Evolutionary conservation across 2,888 invertebrate species (phyloP).

Genomic region (Onthophagus sagittarius): DNA sequence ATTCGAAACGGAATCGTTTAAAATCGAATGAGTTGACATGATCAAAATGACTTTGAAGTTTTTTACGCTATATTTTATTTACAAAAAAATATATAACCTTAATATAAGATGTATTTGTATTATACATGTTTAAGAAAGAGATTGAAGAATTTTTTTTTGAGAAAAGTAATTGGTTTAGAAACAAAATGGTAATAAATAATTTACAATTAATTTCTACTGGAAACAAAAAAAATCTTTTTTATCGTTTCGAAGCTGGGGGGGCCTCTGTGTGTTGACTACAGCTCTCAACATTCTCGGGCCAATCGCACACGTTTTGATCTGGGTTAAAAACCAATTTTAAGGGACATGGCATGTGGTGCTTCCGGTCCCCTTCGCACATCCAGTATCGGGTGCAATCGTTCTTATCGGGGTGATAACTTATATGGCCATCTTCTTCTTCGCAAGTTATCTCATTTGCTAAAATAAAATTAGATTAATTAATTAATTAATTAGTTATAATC

Average conservation of each 20-base stretch:
- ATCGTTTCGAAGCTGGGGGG: constrained; percentile 50
- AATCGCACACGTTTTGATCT: constrained; percentile 91
- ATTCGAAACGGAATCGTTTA: neutral
- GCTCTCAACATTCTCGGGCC: constrained; percentile 92
- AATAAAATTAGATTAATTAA: constrained; percentile 30
- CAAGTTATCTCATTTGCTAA: constrained; percentile 84
- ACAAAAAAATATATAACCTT: constrained; percentile 1
- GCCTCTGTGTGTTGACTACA: constrained; percentile 70
- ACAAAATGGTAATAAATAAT: constrained; percentile 6
- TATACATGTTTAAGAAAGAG: neutral
- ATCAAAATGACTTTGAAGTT: neutral
- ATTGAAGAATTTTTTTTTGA: neutral
- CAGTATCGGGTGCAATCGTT: constrained; percentile 91
- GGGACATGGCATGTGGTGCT: constrained; percentile 95
- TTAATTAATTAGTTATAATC: neutral
- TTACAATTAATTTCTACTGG: constrained; percentile 1
- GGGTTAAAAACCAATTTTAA: constrained; percentile 88
- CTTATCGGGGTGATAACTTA: constrained; percentile 87
- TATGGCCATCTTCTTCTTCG: constrained; percentile 92
- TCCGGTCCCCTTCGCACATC: constrained; percentile 93
- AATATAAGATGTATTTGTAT: neutral
- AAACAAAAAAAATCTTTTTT: constrained; percentile 7
- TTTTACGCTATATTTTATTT: neutral
- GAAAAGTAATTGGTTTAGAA: neutral
- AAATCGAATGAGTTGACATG: neutral